A percentile compares a stretch with the other conserved stretches of the same genome.
These are phyloP conservation scores for Cichladusa arquata DNA, from an alignment of 2,113 vertebrate genomes.

Conservation along the genomic window DNA sequence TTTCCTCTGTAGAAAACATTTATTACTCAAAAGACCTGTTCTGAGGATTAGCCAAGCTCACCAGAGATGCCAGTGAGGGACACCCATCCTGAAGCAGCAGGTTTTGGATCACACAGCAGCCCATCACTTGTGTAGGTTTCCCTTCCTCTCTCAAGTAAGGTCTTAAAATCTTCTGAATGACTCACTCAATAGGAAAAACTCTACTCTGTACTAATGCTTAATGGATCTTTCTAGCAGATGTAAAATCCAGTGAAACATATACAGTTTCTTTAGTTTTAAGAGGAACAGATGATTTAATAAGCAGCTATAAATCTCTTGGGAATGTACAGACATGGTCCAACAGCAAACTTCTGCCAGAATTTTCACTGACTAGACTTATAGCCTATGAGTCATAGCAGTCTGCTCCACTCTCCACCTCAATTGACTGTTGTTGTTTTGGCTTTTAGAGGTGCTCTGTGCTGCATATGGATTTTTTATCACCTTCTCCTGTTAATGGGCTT, in stretches of 20 bases:
- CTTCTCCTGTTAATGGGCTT: not conserved
- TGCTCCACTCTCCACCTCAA: slow-evolving; percentile 17
- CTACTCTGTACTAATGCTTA: not conserved
- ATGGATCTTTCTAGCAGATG: slow-evolving; percentile 4
- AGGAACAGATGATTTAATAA: slow-evolving; percentile 57
- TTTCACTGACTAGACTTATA: slow-evolving; percentile 36
- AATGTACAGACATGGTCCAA: slow-evolving; percentile 36
- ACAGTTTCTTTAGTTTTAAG: slow-evolving; percentile 33
- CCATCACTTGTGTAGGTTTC: not conserved
- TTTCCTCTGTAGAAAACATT: not conserved
- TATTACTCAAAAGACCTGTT: not conserved
- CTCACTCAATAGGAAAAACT: not conserved
- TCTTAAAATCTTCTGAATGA: not conserved
- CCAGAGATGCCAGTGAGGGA: not conserved
- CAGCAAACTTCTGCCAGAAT: slow-evolving; percentile 22
- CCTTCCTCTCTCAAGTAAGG: not conserved
- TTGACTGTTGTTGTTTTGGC: slow-evolving; percentile 29
- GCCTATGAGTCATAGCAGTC: slow-evolving; percentile 10
- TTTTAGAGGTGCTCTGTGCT: not conserved
- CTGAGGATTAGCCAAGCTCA: not conserved
- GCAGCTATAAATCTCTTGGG: slow-evolving; percentile 51
- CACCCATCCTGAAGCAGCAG: not conserved
- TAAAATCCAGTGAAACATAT: slow-evolving; percentile 30
- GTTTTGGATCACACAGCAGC: not conserved
- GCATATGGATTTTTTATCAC: not conserved